These are phyloP conservation scores for Prochilodus magdalenae DNA, from an alignment of 2,113 vertebrate species.

Conservation along the genomic window DNA sequence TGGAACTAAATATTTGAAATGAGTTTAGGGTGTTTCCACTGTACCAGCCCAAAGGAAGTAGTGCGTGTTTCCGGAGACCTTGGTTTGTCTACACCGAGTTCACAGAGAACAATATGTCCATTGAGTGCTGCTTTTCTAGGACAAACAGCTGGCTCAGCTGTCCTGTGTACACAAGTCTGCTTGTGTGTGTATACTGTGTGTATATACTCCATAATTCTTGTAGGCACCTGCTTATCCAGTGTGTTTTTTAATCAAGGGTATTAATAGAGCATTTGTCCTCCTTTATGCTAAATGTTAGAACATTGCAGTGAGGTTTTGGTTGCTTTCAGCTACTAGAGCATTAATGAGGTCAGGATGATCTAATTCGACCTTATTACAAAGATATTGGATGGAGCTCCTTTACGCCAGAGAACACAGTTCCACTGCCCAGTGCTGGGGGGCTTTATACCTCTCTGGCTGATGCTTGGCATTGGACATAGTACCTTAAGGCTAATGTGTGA, in stretches of 20 bases:
- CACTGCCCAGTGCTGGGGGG: too few relatives aligned
- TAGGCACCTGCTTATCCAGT: too few relatives aligned
- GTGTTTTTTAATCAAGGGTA: too few relatives aligned
- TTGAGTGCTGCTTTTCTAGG: background rate
- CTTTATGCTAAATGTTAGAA: too few relatives aligned
- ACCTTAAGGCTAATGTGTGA: too few relatives aligned
- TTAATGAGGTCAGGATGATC: background rate
- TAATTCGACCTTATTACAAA: background rate
- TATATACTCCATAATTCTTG: background rate
- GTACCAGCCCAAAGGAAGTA: background rate
- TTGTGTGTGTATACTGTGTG: background rate
- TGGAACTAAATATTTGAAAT: background rate
- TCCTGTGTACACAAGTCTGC: background rate
- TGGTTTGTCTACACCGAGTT: background rate
- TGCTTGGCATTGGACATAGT: too few relatives aligned
- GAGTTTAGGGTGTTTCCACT: background rate
- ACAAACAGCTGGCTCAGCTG: background rate
- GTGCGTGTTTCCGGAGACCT: conserved; percentile 17
- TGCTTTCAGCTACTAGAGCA: background rate
- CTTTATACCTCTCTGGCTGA: too few relatives aligned
- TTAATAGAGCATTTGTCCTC: too few relatives aligned
- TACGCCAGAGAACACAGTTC: too few relatives aligned
- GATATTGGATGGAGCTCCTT: background rate
- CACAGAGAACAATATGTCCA: conserved; percentile 50
- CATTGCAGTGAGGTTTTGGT: background rate